Evolutionary conservation across 2,888 invertebrate species (phyloP).

Genomic region (Sarcophaga caerulescens): DNA sequence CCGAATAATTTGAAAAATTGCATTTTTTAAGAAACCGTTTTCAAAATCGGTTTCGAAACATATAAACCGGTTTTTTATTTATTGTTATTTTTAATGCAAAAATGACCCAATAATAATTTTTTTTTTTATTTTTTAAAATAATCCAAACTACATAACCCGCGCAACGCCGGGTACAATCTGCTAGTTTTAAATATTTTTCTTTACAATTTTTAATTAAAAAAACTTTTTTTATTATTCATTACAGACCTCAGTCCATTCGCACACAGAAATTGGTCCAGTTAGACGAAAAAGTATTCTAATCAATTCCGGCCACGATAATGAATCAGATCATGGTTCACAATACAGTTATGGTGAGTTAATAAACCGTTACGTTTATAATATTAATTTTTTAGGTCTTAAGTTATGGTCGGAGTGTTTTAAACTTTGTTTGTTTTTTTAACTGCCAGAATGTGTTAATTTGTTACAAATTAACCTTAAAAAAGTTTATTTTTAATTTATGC

Average conservation of each 20-base stretch:
- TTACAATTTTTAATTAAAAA: not conserved
- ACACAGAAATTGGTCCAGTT: conserved; percentile 86
- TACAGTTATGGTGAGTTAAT: conserved; percentile 78
- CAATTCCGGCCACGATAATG: conserved; percentile 80
- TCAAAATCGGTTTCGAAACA: no score
- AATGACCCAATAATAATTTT: no score
- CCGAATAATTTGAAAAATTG: no score
- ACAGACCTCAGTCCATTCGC: conserved; percentile 82
- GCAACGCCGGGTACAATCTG: no score
- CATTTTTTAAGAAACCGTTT: no score
- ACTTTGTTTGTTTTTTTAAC: not conserved
- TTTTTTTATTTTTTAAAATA: no score
- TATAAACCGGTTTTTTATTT: no score
- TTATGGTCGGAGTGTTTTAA: no score
- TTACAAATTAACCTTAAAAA: not conserved
- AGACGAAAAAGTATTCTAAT: conserved; percentile 88
- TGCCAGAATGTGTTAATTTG: not conserved
- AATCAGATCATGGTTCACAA: conserved; percentile 80
- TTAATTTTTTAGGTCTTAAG: no score
- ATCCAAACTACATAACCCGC: no score
- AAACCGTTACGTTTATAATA: not conserved
- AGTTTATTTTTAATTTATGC: not conserved
- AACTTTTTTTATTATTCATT: conserved; percentile 65
- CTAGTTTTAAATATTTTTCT: not conserved
- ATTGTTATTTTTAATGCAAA: no score